Conservation (phyloP, 2,888 invertebrate genomes). For the Lobophora halterata region DNA sequence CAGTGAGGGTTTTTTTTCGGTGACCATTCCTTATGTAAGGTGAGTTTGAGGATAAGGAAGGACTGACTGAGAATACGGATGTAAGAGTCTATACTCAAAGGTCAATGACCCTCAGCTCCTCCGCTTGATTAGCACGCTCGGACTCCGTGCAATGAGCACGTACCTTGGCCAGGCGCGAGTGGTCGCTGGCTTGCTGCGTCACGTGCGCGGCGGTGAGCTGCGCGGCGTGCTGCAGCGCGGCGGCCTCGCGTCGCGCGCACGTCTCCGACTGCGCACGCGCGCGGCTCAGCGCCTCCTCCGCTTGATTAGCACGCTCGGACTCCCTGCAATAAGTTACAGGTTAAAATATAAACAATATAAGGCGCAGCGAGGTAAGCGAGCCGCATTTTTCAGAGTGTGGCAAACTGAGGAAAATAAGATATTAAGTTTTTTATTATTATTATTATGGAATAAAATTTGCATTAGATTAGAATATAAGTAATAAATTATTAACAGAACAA, state of each 20-base stretch:
- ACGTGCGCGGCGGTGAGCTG: constrained; percentile 56
- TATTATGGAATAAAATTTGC: too few relatives aligned
- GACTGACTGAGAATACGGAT: too few relatives aligned
- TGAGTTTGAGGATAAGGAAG: too few relatives aligned
- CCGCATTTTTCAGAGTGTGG: too few relatives aligned
- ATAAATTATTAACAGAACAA: too few relatives aligned
- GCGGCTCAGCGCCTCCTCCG: constrained; percentile 48
- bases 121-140: constrained; percentile 52
- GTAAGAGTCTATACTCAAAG: background rate
- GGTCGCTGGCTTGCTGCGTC: constrained; percentile 38
- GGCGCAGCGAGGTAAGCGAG: too few relatives aligned
- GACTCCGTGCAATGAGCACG: constrained; percentile 43
- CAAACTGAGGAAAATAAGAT: too few relatives aligned
- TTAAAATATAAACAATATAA: background rate
- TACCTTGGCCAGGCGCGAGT: constrained; percentile 43
- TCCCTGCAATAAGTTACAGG: constrained; percentile 41
- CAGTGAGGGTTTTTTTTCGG: too few relatives aligned
- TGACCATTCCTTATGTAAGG: too few relatives aligned
- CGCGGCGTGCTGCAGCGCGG: constrained; percentile 66
- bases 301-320: constrained; percentile 48
- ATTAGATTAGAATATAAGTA: too few relatives aligned
- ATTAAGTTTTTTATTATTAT: too few relatives aligned
- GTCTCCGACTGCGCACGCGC: constrained; percentile 63
- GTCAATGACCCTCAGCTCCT: constrained; percentile 28
- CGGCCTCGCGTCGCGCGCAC: constrained; percentile 62